Base-by-base conservation (phyloP, 2,113 vertebrate species). In the Salminus brasiliensis region DNA sequence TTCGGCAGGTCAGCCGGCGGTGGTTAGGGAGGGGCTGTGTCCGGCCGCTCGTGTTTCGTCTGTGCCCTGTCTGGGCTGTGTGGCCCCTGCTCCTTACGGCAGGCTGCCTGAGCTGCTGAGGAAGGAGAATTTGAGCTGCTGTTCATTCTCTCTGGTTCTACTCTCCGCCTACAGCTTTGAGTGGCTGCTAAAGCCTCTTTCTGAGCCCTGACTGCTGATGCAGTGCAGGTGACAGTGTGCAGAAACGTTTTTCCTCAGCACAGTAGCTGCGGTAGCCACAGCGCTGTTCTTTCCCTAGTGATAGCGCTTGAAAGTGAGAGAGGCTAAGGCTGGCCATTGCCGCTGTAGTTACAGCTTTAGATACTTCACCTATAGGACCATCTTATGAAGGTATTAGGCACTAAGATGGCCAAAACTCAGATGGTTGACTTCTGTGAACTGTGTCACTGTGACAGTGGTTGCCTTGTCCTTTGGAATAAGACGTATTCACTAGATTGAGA, bases 231-330 rank as follows among this genome's bases (percentile, higher is more conserved):
- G 71, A 81, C 39, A 43, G 57, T 66, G 39, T 57, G 55, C 71
- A 74, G 71, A 77, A 32, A 29, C 45, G 34, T 30, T 60, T 34
- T 30, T 23, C 71, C 74, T 29, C 73, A 72, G 67, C 36, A 82
- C 65, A 74, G 75, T 67, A 81, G 75, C 47, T 77, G 41, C 67
- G 59, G 80, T 47, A 68, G 47, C 47, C 16, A 41, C 45, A 65
- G 75, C 25, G 57, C 29, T 39, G 34, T 32, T 36, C 15, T 63
- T 5, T 1, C 15, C 2, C 47, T 49, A 49, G 2, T 10, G 13
- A 2, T 49, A 49, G 45, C 10, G 13, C 10, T 49, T 16, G 45
- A 49, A 16, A 5, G 45, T 16, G 45, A 43, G 45, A 2, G 18
- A 49, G 2, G 18, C 2, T 49, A 18, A 5, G 2, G 13, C 15